A percentile compares a stretch with the other conserved stretches of the same genome.
phyloP scores from a whole-genome alignment of 1,140 invertebrate genomes.

The Pinna nobilis region DNA sequence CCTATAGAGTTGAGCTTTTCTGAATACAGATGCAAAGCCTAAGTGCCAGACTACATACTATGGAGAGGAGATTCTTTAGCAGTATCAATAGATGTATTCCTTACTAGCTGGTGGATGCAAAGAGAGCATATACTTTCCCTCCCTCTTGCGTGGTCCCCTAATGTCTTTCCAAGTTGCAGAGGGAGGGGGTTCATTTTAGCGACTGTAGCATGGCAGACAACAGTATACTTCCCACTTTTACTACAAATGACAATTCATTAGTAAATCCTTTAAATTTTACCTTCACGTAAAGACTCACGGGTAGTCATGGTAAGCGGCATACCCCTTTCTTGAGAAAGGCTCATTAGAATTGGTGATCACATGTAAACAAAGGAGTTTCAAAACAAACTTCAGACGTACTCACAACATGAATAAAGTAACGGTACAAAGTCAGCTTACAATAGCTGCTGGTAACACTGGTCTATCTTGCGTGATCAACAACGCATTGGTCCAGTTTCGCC shows the following conservation, averaged over 20 bases:
- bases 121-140: not conserved
- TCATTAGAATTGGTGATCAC: conserved; percentile 5
- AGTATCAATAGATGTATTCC: conserved; percentile 14
- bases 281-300: not conserved
- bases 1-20: conserved; percentile 20
- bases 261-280: conserved; percentile 29
- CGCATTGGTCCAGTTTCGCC: not conserved
- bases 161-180: conserved; percentile 6
- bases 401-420: not conserved
- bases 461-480: conserved; percentile 20
- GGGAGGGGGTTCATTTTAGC: conserved; percentile 5
- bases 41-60: not conserved
- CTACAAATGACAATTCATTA: not conserved
- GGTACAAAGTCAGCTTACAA: conserved; percentile 27
- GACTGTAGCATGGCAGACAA: conserved; percentile 9
- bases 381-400: conserved; percentile 25
- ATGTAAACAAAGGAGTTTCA: conserved; percentile 17
- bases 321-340: conserved; percentile 13
- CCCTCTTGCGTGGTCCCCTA: conserved; percentile 3
- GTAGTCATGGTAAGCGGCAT: not conserved
- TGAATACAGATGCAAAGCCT: not conserved
- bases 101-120: not conserved
- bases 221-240: conserved; percentile 7
- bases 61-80: conserved; percentile 1
- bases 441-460: conserved; percentile 18